These are phyloP conservation scores for Bradypodion pumilum DNA, from an alignment of 2,797 vertebrate genomes.

Conservation along the genomic window DNA sequence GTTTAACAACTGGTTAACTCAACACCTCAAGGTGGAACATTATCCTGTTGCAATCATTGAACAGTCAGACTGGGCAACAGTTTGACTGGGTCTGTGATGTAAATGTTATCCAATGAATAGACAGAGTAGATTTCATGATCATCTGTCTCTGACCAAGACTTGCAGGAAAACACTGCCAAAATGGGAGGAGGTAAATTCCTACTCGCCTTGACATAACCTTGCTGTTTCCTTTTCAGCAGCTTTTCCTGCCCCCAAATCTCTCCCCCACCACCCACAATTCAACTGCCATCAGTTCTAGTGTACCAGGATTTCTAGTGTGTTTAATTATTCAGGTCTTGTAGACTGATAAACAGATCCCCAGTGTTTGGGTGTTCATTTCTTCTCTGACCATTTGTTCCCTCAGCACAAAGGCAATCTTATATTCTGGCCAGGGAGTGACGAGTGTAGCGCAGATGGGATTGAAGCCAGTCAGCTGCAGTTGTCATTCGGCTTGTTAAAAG, in stretches of 20 bases:
- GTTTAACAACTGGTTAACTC: neutral
- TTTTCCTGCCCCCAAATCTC: neutral
- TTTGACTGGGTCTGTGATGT: neutral
- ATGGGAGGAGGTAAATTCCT: neutral
- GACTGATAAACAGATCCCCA: constrained; percentile 42
- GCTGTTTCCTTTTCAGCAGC: neutral
- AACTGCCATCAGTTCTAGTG: neutral
- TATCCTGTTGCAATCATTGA: neutral
- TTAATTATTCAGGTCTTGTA: neutral
- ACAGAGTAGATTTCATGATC: constrained; percentile 15
- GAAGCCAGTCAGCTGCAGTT: constrained; percentile 53
- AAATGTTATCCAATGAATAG: neutral
- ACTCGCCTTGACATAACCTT: neutral
- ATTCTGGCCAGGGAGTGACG: constrained; percentile 10
- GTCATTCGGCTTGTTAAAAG: constrained; percentile 53
- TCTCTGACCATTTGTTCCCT: constrained; percentile 20
- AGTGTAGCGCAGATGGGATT: neutral
- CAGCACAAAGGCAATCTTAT: constrained; percentile 35
- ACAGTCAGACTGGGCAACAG: neutral
- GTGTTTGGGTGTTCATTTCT: constrained; percentile 47
- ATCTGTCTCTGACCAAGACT: neutral
- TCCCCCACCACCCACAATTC: neutral
- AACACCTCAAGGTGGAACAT: neutral
- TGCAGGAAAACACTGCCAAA: neutral
- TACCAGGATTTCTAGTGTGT: neutral